These are phyloP conservation scores for Paraescarpia echinospica DNA, from an alignment of 1,140 invertebrate species.

Conservation along the genomic window DNA sequence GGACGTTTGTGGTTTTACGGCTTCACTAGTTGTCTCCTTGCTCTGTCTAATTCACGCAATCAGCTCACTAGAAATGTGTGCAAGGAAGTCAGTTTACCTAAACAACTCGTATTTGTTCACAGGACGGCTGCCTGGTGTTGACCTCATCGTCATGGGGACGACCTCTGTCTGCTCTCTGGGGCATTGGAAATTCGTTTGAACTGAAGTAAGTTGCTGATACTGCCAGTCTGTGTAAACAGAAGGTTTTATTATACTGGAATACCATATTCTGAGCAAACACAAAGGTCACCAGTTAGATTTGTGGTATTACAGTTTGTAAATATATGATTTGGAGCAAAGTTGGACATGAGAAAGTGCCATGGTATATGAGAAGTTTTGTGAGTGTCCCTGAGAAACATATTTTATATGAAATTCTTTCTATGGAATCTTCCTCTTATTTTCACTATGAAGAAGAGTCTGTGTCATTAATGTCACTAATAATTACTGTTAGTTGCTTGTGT, in stretches of 20 bases:
- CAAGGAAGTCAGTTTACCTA: neutral
- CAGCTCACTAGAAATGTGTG: neutral
- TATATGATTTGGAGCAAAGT: neutral
- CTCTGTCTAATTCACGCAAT: neutral
- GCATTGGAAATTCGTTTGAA: constrained; percentile 71
- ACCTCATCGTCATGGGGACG: constrained; percentile 83
- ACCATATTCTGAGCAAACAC: neutral
- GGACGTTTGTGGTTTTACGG: no score
- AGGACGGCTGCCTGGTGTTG: constrained; percentile 76
- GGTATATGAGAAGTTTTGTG: neutral
- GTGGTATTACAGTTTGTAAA: neutral
- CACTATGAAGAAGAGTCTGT: neutral
- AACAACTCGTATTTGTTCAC: constrained; percentile 29
- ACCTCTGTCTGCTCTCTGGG: constrained; percentile 85
- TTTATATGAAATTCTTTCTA: neutral
- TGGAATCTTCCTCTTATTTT: neutral
- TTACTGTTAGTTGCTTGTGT: neutral
- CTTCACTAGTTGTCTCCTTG: neutral
- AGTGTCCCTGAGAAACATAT: no score
- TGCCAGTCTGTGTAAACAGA: constrained; percentile 32
- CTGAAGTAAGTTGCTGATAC: constrained; percentile 62
- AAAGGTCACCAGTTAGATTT: neutral
- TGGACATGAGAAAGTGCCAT: neutral
- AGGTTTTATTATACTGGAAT: neutral
- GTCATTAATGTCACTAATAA: neutral